phyloP scores from a whole-genome alignment of 2,888 invertebrate species.

The Andrena chrysosceles region DNA sequence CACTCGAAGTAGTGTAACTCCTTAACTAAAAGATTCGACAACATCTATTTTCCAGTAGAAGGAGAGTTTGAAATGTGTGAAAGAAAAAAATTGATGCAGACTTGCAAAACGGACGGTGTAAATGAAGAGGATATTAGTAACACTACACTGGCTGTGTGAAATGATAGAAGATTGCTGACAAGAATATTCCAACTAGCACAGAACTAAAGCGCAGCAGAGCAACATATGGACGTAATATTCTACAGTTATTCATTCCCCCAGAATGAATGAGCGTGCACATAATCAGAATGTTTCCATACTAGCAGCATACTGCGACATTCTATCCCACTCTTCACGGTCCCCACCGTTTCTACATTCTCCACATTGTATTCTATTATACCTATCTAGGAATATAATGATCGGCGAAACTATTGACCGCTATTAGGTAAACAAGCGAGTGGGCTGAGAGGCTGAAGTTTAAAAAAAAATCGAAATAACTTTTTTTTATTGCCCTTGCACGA shows the following conservation, averaged over 20 bases:
- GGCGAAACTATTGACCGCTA: neutral
- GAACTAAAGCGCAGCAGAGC: neutral
- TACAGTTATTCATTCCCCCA: neutral
- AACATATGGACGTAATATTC: neutral
- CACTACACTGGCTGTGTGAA: too few relatives aligned
- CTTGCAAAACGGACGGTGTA: too few relatives aligned
- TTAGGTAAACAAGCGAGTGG: neutral
- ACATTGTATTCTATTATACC: neutral
- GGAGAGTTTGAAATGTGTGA: too few relatives aligned
- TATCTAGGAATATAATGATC: neutral
- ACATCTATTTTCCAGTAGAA: too few relatives aligned
- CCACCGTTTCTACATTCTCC: neutral
- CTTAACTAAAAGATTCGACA: too few relatives aligned
- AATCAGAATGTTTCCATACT: constrained; percentile 1
- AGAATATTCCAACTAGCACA: neutral
- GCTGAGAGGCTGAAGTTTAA: neutral
- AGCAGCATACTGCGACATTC: neutral
- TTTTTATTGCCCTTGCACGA: neutral
- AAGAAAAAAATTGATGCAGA: too few relatives aligned
- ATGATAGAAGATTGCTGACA: neutral
- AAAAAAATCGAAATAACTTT: neutral
- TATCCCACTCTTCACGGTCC: neutral
- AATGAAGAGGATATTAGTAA: too few relatives aligned
- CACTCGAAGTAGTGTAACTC: too few relatives aligned
- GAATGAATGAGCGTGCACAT: neutral